Evolutionary conservation across 2,888 invertebrate genomes (phyloP).

Genomic region (Phania funesta): DNA sequence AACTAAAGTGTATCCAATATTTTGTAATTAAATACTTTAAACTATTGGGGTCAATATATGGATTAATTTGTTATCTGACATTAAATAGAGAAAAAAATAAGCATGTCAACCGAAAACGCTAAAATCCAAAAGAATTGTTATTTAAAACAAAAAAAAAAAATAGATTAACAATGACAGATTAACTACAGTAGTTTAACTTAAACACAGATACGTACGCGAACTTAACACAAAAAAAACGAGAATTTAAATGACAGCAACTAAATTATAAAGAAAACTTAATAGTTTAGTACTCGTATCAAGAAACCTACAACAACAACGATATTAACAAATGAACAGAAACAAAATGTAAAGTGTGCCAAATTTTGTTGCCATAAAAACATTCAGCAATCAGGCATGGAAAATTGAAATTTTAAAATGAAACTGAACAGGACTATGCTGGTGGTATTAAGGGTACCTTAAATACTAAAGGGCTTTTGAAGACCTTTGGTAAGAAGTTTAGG

Average conservation of each 20-base stretch:
- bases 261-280: slow-evolving; percentile 28
- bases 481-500: too few species aligned
- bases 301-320: neutral
- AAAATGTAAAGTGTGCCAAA: slow-evolving; percentile 55
- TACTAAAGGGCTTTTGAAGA: too few species aligned
- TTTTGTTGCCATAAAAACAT: slow-evolving; percentile 13
- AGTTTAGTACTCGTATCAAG: neutral
- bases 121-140: neutral
- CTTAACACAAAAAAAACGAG: slow-evolving; percentile 7
- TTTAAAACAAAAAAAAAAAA: neutral
- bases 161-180: slow-evolving; percentile 65
- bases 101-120: slow-evolving; percentile 48
- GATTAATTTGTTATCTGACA: slow-evolving; percentile 64
- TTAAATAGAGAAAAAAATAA: slow-evolving; percentile 28
- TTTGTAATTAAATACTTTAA: slow-evolving; percentile 49
- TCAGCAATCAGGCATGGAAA: slow-evolving; percentile 3
- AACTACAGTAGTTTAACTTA: slow-evolving; percentile 53
- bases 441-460: too few species aligned
- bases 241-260: slow-evolving; percentile 56
- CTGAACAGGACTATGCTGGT: too few species aligned
- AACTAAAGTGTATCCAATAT: slow-evolving; percentile 52
- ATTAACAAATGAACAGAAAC: neutral
- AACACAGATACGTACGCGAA: slow-evolving; percentile 37
- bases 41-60: slow-evolving; percentile 68
- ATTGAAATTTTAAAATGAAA: neutral